Base-by-base conservation (phyloP, 2,888 invertebrate species). In the Crocallis elinguaria region DNA sequence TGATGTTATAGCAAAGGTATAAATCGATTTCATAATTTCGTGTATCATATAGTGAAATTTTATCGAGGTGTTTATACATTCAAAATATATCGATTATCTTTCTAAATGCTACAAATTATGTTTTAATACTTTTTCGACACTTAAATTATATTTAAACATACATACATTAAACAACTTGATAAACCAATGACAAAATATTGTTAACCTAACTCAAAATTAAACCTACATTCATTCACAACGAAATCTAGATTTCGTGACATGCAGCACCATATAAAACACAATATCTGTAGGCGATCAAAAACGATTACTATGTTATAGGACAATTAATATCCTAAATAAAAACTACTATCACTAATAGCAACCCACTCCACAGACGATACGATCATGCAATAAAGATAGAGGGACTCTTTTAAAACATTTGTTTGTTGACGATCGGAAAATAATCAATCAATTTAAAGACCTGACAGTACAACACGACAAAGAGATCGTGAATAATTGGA, bases 401-500 rank as follows among this genome's bases (percentile, higher is more conserved):
- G 43, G 36, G 16, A 43, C 60, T 58, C 62, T 64, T 66, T 62
- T 59, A 57, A 52, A 55, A 65, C 66, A 68, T 57, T 60, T 62
- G 57, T 23, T 23, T 38, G 23, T 51, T 59, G 56, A 44, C 51
- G 60, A 61, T 61, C 35, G 43, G 32, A 54, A 58, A 60, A 57
- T 58, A 37, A 58, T 64, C 49, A 58, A 60, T 57, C 57, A 49
- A 49, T 56, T 49, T 62, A 60, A 67, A 66, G 43, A 56, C 52
- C 36, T 54, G 61, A 51, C 39, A 60, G 41, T 64, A 63, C 65
- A 65, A 49, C 27, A 64, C 61, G 53, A 54, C 49, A 53, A 29
- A 46, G 41, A 56, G 52, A 68, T 60, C 56, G 52, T 48, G 55
- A 62, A 62, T 53, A 66, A 69, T 60, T 62, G 3, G 16, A 49